Evolutionary conservation across 2,888 invertebrate genomes (phyloP), one percentile per base, ranked within the genome.

Genomic region (Drosophila gaucha): DNA sequence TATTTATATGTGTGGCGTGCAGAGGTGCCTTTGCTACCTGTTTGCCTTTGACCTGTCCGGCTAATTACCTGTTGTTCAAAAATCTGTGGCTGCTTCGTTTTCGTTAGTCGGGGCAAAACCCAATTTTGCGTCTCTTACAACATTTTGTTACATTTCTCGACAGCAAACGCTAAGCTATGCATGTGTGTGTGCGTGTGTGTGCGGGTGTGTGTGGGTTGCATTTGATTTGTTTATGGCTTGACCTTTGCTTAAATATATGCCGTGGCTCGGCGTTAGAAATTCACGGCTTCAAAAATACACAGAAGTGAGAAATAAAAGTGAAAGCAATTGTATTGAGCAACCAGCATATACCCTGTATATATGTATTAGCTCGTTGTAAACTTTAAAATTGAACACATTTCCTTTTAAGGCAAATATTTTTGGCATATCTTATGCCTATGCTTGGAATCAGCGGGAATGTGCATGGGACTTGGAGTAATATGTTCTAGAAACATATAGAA

Each of bases 41-140:
- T 47, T 55, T 8, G 12, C 9, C 44, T 31, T 24, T 65, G 66
- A 70, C 67, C 58, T 64, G 75, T 54, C 14, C 51, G 67, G 67
- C 70, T 76, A 86, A 78, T 86, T 82, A 82, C 80, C 87, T 84
- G 87, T n/a, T 16, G 39, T 38, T 18, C 20, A 9, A 30, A 30
- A 22, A 31, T 31, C 28, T 31, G 4, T 18, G 18, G 44, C 44
- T 6, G 26, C 28, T 44, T 2, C 12, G 31, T 10, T 20, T 31
- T 9, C 12, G 30, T 9, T 46, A 46, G 39, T 38, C 22, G 35
- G 57, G 80, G 74, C 50, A 75, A 80, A 79, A 64, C 75, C 71
- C 47, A 6, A 10, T 18, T 12, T 33, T 47, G 12, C 18, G 10
- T 38, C 36, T 41, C 31, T 38, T 55, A 33, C 12, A 44, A 67